These are phyloP conservation scores for Pollenia labialis DNA, from an alignment of 2,888 invertebrate species.

Conservation along the genomic window DNA sequence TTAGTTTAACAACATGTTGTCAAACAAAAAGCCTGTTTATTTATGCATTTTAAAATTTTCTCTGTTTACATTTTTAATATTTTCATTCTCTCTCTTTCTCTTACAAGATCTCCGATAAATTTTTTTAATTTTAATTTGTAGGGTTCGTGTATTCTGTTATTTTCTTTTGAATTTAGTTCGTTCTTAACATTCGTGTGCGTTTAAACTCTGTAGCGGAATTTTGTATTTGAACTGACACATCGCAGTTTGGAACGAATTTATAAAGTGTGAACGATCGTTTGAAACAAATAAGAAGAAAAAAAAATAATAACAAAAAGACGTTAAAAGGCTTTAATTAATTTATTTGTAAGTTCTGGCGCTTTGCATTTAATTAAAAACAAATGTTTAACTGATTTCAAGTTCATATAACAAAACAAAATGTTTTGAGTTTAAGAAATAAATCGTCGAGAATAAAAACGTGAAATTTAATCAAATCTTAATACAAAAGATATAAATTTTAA, in stretches of 20 bases:
- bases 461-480: constrained; percentile 31
- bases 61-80: constrained; percentile 53
- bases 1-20: constrained; percentile 51
- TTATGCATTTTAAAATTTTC: neutral
- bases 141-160: constrained; percentile 33
- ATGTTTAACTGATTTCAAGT: constrained; percentile 64
- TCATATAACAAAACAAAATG: constrained; percentile 36
- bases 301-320: constrained; percentile 22
- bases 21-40: neutral
- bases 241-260: neutral
- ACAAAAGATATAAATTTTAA: neutral
- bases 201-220: constrained; percentile 31
- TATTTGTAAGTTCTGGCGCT: constrained; percentile 67
- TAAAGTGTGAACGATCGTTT: constrained; percentile 38
- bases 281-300: neutral
- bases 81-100: neutral
- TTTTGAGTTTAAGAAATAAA: constrained; percentile 32
- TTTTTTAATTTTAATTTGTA: neutral
- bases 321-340: constrained; percentile 58
- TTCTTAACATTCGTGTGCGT: constrained; percentile 48
- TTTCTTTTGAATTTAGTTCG: constrained; percentile 53
- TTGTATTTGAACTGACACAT: neutral
- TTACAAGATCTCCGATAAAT: constrained; percentile 34
- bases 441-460: constrained; percentile 11
- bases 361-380: constrained; percentile 65